Base-by-base conservation (phyloP, 1,140 invertebrate species). In the Spodoptera litura region DNA sequence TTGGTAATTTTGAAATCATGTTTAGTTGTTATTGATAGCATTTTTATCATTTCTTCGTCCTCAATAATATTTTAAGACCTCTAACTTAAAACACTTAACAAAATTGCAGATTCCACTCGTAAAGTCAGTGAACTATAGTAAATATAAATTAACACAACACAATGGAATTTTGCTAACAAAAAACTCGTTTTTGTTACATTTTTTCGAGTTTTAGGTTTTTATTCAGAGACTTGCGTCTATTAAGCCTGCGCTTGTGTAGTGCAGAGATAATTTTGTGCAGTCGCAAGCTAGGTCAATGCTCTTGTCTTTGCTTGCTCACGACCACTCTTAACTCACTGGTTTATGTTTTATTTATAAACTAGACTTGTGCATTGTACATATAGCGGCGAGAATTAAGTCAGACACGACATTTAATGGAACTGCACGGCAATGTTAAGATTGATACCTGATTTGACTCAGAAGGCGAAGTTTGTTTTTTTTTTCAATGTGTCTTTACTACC, bases 331-430 rank as follows among this genome's bases (percentile, higher is more conserved):
- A 68, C 44, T 51, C 49, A 52, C 66, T 70, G 25, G 66, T 70
- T 62, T 12, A 31, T 52, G 51, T 49, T 70, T 70, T 70, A 70
- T 70, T 70, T 70, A 70, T 70, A 70, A 52, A 70, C 66, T 70
- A 53, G 20, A 70, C 49, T 70, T 52, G 64, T 27, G 12, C 66
- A 52, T 31, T 70, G 66, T 27, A 20, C 66, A 70, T 35, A 49
- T 44, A 70, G 20, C 27, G 49, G 10, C 49, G 62, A 3, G 8
- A 49, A 25, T 66, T 49, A 66, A 12, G 38, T 66, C 15, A 49
- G 62, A 66, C 20, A 49, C 12, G 58, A 35, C 58, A 61, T 4
- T 0, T 66, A 9, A 20, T 56, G 55, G 9, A 55, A n/a, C n/a
- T 9, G n/a, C 53, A 44, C 38, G 6, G 38, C 4, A 44, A 10